Evolutionary conservation across 64 coral and sea anemone genomes (phyloP).

Genomic region (Stichodactyla helianthus): DNA sequence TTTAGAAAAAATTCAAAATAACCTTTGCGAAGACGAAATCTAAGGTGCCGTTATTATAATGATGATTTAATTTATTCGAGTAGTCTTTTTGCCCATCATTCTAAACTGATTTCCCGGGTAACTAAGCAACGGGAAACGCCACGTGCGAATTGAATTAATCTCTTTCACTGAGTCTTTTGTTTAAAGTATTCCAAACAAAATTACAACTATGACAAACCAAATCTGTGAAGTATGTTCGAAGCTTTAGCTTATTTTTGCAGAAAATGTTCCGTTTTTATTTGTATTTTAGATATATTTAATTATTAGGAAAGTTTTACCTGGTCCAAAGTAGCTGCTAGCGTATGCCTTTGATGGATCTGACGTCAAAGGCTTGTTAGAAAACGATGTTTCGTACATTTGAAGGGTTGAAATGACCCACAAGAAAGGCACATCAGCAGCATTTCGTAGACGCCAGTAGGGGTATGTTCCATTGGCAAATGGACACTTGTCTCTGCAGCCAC

Average conservation of each 20-base stretch:
- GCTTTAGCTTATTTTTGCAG: neutral
- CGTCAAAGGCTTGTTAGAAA: slow-evolving; percentile 72
- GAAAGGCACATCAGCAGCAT: slow-evolving; percentile 80
- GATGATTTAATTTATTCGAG: neutral
- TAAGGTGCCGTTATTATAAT: too few relatives aligned
- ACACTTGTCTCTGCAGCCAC: slow-evolving; percentile 89
- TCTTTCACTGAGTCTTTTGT: neutral
- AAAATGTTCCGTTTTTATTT: neutral
- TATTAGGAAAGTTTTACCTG: slow-evolving; percentile 50
- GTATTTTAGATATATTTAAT: neutral
- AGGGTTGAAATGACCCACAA: slow-evolving; percentile 80
- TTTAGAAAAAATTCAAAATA: too few relatives aligned
- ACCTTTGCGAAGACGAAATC: too few relatives aligned
- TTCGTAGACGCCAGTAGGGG: slow-evolving; percentile 91
- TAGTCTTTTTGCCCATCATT: neutral
- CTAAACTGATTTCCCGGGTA: neutral
- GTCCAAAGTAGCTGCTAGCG: slow-evolving; percentile 95
- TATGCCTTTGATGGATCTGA: slow-evolving; percentile 69
- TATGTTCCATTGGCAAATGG: slow-evolving; percentile 89
- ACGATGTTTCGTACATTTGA: slow-evolving; percentile 80
- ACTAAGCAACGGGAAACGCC: neutral
- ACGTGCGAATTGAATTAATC: neutral
- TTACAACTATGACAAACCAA: neutral
- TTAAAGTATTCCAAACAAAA: neutral
- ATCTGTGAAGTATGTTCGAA: neutral